Percentiles rank a stretch among this genome's conserved stretches.
Conservation (phyloP, 2,113 vertebrate genomes). For the Ochotona curzoniae region DNA sequence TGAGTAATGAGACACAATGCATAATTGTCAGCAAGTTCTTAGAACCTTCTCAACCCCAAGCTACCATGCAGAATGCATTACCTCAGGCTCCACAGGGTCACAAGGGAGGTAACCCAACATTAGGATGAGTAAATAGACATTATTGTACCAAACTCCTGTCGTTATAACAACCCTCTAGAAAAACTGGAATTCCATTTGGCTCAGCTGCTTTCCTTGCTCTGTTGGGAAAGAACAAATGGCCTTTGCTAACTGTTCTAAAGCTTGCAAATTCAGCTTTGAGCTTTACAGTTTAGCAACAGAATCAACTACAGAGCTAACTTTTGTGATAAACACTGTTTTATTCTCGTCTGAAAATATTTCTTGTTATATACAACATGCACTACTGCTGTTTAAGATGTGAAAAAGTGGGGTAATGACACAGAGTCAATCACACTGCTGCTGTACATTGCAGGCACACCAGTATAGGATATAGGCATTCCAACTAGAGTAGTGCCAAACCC, state of each 20-base stretch:
- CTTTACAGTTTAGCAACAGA: not conserved
- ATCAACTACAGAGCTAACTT: not conserved
- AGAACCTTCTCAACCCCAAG: conserved; percentile 78
- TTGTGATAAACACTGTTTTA: not conserved
- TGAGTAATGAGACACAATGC: conserved; percentile 84
- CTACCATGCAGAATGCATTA: conserved; percentile 82
- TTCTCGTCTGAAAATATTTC: conserved; percentile 21
- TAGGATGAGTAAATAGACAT: conserved; percentile 81
- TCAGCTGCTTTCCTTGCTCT: conserved; percentile 61
- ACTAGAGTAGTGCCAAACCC: no score
- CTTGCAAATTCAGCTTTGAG: not conserved
- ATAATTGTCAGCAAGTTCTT: conserved; percentile 78
- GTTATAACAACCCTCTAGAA: conserved; percentile 80
- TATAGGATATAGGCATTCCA: no score
- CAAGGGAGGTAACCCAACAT: conserved; percentile 82
- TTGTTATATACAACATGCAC: not conserved
- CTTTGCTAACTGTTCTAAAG: conserved; percentile 35
- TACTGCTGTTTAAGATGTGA: not conserved
- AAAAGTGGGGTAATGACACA: not conserved
- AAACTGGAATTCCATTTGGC: conserved; percentile 72
- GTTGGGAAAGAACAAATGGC: conserved; percentile 47
- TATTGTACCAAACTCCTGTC: conserved; percentile 79
- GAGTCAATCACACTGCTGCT: not conserved
- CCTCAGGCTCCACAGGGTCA: conserved; percentile 84
- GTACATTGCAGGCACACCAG: not conserved